Percentiles rank a stretch among this genome's conserved stretches.
phyloP scores from a whole-genome alignment of 1,140 invertebrate species.

The Elymnias hypermnestra region DNA sequence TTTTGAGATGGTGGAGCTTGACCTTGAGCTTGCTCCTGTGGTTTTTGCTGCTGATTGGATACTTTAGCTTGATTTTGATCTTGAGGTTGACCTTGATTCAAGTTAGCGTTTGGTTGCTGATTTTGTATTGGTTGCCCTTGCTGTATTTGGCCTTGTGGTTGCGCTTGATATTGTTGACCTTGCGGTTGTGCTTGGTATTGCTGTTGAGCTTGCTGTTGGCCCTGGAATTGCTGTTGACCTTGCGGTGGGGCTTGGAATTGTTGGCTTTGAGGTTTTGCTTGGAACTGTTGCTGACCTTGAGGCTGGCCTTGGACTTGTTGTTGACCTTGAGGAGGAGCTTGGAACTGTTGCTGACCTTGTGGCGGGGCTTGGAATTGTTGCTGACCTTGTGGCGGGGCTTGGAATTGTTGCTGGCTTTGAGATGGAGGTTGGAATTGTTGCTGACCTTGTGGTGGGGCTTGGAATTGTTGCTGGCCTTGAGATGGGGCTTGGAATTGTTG shows the following conservation, averaged over 20 bases:
- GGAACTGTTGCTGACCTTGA: slow-evolving; percentile 19
- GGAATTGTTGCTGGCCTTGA: too few species aligned
- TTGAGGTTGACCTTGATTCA: neutral
- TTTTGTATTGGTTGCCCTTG: slow-evolving; percentile 22
- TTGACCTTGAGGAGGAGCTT: slow-evolving; percentile 25
- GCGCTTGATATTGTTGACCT: slow-evolving; percentile 23
- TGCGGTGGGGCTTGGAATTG: slow-evolving; percentile 25
- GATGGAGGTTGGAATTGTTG: too few species aligned
- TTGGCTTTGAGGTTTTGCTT: slow-evolving; percentile 27
- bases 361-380: too few species aligned
- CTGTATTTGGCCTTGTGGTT: slow-evolving; percentile 14
- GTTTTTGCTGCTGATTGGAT: too few species aligned
- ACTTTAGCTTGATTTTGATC: slow-evolving; percentile 10
- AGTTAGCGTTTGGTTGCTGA: neutral
- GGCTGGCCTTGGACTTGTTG: slow-evolving; percentile 11
- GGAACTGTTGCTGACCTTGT: slow-evolving; percentile 23
- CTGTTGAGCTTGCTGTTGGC: slow-evolving; percentile 28
- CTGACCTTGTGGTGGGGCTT: too few species aligned
- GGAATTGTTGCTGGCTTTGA: too few species aligned
- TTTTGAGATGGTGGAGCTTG: slow-evolving; percentile 11
- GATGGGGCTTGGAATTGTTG: too few species aligned
- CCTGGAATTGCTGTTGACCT: slow-evolving; percentile 22
- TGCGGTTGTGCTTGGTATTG: slow-evolving; percentile 27
- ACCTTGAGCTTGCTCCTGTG: slow-evolving; percentile 21
- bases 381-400: too few species aligned